Evolutionary conservation across 2,113 vertebrate species (phyloP), one percentile per base, ranked within the genome.

Genomic region (Corythornis vintsioides): DNA sequence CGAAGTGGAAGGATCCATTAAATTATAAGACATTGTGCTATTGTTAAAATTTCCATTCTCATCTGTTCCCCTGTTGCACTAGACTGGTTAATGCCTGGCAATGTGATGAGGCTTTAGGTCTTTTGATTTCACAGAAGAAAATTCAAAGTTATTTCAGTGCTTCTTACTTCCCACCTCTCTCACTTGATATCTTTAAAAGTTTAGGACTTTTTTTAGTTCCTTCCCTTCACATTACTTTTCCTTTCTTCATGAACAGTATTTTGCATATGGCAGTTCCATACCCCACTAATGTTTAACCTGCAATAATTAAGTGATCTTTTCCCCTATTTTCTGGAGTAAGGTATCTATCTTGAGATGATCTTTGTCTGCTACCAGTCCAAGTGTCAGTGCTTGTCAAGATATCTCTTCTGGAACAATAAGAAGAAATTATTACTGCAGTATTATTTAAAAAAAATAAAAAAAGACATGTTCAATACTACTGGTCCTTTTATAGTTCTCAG

Each of bases 41-140:
- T 12, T 72, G n/a, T 38, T 79, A 70, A 84, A 67, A 72, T 59
- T 57, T 64, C 53, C 17, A 7, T 73, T 89, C 35, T 69, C n/a
- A 55, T 92, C 59, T 89, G 76, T 93, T 63, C 19, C 18, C 6
- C 40, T 55, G 14, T 40, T 73, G 42, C 38, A 47, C 48, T 70
- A 61, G 33, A n/a, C 33, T 70, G 38, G 19, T 55, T 85, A 57
- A 79, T 85, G 64, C 31, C 75, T 88, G 82, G 64, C 47, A 65
- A 11, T 0, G 0, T 42, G 78, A 88, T 80, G 65, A 66, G 31
- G 24, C 10, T 57, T 64, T 79, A 70, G 25, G 22, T 76, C 65
- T 91, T 92, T 74, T 67, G 43, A 73, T 71, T 88, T 91, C 73
- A 90, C 35, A 69, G 75, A 35, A 80, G 25, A 86, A 63, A 88